phyloP scores from a whole-genome alignment of 2,797 vertebrate genomes.

The Rhyacichthys aspro region DNA sequence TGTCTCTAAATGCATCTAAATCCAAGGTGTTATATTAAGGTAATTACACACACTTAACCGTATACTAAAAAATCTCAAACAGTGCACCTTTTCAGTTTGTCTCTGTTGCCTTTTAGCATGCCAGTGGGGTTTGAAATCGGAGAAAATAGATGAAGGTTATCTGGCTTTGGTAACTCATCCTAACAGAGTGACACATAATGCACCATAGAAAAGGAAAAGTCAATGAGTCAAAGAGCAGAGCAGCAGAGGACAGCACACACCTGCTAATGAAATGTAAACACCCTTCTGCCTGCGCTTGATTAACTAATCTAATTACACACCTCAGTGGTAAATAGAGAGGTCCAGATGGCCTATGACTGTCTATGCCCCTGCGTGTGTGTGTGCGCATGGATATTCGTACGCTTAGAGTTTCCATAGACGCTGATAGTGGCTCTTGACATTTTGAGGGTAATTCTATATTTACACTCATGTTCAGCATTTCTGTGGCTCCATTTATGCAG shows the following conservation, averaged over 20 bases:
- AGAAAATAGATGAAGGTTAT: neutral
- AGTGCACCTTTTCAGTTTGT: no score
- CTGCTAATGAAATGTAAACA: constrained; percentile 81
- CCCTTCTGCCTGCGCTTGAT: constrained; percentile 70
- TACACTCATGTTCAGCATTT: constrained; percentile 41
- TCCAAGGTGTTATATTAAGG: no score
- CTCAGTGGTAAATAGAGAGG: constrained; percentile 56
- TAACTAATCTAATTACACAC: constrained; percentile 76
- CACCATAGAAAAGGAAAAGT: constrained; percentile 23
- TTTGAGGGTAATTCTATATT: constrained; percentile 64
- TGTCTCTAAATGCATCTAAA: no score
- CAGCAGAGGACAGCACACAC: constrained; percentile 29
- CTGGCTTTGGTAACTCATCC: constrained; percentile 20
- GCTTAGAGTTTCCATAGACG: constrained; percentile 69
- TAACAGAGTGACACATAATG: constrained; percentile 10
- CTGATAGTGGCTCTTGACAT: constrained; percentile 68
- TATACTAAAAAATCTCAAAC: no score
- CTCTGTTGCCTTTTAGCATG: no score
- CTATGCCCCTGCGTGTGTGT: constrained; percentile 17
- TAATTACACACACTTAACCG: no score
- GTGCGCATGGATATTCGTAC: neutral
- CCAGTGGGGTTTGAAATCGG: no score
- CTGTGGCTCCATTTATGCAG: constrained; percentile 46
- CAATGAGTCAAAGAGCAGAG: constrained; percentile 3
- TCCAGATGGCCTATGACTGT: constrained; percentile 69